A percentile compares a stretch with the other conserved stretches of the same genome.
Evolutionary conservation across 1,140 invertebrate species (phyloP).

Genomic region (Monochamus saltuarius): DNA sequence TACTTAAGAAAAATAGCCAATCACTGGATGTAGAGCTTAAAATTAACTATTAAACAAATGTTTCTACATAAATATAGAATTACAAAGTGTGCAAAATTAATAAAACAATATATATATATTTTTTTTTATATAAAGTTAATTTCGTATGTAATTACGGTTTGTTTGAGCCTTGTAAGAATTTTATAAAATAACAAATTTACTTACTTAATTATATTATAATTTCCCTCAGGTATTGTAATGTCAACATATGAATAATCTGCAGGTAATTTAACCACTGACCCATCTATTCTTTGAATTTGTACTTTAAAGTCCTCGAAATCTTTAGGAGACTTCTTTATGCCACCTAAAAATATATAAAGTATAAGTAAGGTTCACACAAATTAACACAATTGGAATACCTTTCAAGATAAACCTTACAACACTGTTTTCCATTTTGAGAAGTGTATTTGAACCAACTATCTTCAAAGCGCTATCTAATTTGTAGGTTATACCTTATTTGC

Average conservation of each 20-base stretch:
- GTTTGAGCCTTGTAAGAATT: too few relatives aligned
- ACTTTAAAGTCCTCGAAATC: conserved; percentile 38
- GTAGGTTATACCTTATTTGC: too few relatives aligned
- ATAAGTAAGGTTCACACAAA: neutral
- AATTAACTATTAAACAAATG: too few relatives aligned
- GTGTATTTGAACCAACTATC: too few relatives aligned
- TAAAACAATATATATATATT: too few relatives aligned
- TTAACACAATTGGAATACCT: conserved; percentile 21
- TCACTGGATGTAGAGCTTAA: too few relatives aligned
- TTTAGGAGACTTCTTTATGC: conserved; percentile 24
- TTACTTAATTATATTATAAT: conserved; percentile 42
- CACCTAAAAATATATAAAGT: conserved; percentile 30
- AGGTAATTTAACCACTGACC: conserved; percentile 35
- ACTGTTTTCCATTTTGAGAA: conserved; percentile 26
- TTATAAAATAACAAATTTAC: conserved; percentile 7
- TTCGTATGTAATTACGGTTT: too few relatives aligned
- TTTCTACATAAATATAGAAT: neutral
- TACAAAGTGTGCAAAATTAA: too few relatives aligned
- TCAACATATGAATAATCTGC: conserved; percentile 37
- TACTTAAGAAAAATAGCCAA: too few relatives aligned
- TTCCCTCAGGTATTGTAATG: conserved; percentile 43
- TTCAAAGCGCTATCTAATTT: too few relatives aligned
- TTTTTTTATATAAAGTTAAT: too few relatives aligned
- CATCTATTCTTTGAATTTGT: conserved; percentile 45
- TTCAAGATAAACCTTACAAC: conserved; percentile 33